Evolutionary conservation across 2,113 vertebrate genomes (phyloP).

Genomic region (Motacilla tschutschensis): DNA sequence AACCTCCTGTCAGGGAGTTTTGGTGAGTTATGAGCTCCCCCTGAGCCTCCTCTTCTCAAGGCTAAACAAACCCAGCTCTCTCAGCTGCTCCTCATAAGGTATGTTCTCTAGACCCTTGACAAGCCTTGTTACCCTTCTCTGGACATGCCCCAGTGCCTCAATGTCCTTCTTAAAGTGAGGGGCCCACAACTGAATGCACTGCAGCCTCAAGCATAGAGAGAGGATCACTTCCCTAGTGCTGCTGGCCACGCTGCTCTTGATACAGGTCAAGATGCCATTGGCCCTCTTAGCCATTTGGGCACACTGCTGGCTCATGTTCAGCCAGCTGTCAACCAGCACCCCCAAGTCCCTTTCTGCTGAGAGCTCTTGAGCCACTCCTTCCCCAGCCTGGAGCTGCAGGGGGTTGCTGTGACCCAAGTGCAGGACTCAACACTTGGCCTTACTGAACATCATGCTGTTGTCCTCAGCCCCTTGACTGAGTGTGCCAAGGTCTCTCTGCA

Average conservation of each 20-base stretch:
- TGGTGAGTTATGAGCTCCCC: not conserved
- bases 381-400: not conserved
- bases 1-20: not conserved
- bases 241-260: not conserved
- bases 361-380: not conserved
- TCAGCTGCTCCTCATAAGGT: not conserved
- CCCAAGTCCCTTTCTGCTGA: not conserved
- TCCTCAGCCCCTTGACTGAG: accelerated
- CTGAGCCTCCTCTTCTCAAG: not conserved
- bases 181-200: not conserved
- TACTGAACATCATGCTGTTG: not conserved
- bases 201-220: not conserved
- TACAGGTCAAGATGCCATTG: not conserved
- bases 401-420: not conserved
- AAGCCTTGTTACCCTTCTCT: not conserved
- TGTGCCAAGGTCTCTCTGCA: not conserved
- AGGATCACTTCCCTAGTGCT: not conserved
- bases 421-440: not conserved
- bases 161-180: not conserved
- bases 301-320: not conserved
- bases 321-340: not conserved
- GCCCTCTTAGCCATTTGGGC: not conserved
- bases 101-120: not conserved
- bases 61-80: not conserved
- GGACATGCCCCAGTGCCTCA: not conserved